Conservation (phyloP, 2,888 invertebrate species). For the Tricholauxania praeusta region DNA sequence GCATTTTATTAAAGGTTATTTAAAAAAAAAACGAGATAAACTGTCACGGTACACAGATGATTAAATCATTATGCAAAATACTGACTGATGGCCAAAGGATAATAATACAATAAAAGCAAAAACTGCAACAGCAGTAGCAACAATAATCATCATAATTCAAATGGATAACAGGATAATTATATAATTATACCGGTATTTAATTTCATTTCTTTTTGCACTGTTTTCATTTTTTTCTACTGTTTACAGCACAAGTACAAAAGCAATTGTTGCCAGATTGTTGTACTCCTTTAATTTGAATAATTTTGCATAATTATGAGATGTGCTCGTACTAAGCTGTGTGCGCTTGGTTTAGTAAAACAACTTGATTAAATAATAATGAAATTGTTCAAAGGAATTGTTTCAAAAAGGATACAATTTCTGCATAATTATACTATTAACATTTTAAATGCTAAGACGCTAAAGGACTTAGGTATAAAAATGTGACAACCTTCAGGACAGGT, state of each 20-base stretch:
- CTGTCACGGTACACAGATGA: conserved; percentile 45
- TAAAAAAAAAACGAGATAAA: too few relatives aligned
- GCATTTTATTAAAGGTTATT: too few relatives aligned
- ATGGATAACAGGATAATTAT: conserved; percentile 57
- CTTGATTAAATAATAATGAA: too few relatives aligned
- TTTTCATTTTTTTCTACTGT: conserved; percentile 13
- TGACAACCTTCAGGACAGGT: conserved; percentile 36
- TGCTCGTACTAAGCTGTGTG: too few relatives aligned
- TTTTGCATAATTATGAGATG: conserved; percentile 51
- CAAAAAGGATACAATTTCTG: conserved; percentile 15
- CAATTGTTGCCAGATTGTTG: conserved; percentile 50
- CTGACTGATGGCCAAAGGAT: too few relatives aligned
- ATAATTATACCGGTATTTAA: conserved; percentile 51
- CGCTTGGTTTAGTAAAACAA: too few relatives aligned
- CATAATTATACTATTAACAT: conserved; percentile 48
- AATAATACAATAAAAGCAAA: neutral
- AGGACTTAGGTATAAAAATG: conserved; percentile 42
- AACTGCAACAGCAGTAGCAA: conserved; percentile 2
- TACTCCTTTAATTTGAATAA: conserved; percentile 43
- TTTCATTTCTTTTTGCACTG: conserved; percentile 15
- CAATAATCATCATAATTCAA: conserved; percentile 7
- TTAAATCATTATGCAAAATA: conserved; percentile 64
- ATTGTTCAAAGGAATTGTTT: too few relatives aligned
- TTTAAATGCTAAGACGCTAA: conserved; percentile 35
- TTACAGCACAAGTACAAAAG: conserved; percentile 10